Evolutionary conservation across 2,888 invertebrate genomes (phyloP), one percentile per base, ranked within the genome.

Genomic region (Myopa testacea): DNA sequence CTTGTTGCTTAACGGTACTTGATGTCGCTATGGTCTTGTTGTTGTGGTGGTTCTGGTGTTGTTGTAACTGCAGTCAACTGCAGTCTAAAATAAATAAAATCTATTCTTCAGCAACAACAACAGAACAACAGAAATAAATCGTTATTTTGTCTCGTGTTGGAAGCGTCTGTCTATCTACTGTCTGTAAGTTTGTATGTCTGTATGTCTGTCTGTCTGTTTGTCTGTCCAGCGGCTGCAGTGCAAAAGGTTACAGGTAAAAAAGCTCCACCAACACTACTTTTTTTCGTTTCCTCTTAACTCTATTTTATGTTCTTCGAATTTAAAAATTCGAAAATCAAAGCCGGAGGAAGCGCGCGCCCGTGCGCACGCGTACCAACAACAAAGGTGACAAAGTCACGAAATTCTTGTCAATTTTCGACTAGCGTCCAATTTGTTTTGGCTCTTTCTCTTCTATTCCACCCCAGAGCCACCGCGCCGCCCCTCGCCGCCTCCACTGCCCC

Each of bases 361-460:
- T 63, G 76, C 80, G 77, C 78, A 77, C 72, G 76, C 79, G 78
- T 68, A 75, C 68, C 38, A 52, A 77, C 78, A 80, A 81, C 84
- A 85, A 85, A 88, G 88, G 88, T 88, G 88, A 88, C 88, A 88
- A 88, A 88, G 88, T 88, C 88, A 88, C 88, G 88, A 88, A 88
- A 87, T 88, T 88, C 88, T 88, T 88, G 88, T 88, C 88, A 88
- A 87, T 87, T 87, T 88, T 88, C 87, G 86, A 88, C 87, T 87
- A 86, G 86, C 87, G 87, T 87, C 88, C 88, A 88, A 88, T 88
- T 88, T 88, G 88, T 88, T 88, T 75, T 86, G 85, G 87, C 86
- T 87, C 82, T 82, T 83, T 82, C 79, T 75, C 80, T 79, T 75
- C 14, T 65, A 38, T 37, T 16, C 52, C 63, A n/a, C 26, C 34